Evolutionary conservation across 2,797 vertebrate species (phyloP), one percentile per base, ranked within the genome.

Genomic region (Apogon talboti): DNA sequence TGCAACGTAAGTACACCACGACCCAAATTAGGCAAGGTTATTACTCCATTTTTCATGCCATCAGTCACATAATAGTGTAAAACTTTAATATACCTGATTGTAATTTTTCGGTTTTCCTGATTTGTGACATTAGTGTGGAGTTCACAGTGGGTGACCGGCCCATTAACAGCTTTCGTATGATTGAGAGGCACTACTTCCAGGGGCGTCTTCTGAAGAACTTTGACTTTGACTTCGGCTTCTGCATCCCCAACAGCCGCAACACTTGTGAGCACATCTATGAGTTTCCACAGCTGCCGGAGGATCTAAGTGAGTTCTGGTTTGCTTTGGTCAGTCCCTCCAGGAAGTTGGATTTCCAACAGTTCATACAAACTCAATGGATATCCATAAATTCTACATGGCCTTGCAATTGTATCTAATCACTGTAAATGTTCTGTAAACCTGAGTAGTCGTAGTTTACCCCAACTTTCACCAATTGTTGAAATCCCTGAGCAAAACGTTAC

Each of bases 261-360:
- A 99, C 97, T 0, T 99, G 97, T 45, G 98, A 99, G 88, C 98
- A 99, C 82, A 99, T 99, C 85, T 99, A 99, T 18, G 98, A 99
- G 87, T 99, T 99, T 79, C 98, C 98, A 13, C 96, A 98, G 86
- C 95, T 99, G 74, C 96, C 97, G 13, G 97, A 99, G 54, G 96
- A 98, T 62, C 94, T 98, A 76, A 96, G 98, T 99, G 92, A 91
- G 98, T 96, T 75, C 19, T 11, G 1, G 12, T 64, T 13, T 38
- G 12, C 45, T 60, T 47, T 44, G 11, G 14, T 71, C 35, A 47
- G 11, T 35, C 33, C 33, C 33, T 35, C 8, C 33, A 35, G 33
- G 33, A 35, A 8, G 33, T 9, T 35, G 33, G 7, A 35, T 35
- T 35, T 35, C 24, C 24, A 28, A 28, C 24, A 2, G 24, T 4